These are phyloP conservation scores for Glaucidium brasilianum DNA, from an alignment of 2,113 vertebrate genomes.

Conservation along the genomic window DNA sequence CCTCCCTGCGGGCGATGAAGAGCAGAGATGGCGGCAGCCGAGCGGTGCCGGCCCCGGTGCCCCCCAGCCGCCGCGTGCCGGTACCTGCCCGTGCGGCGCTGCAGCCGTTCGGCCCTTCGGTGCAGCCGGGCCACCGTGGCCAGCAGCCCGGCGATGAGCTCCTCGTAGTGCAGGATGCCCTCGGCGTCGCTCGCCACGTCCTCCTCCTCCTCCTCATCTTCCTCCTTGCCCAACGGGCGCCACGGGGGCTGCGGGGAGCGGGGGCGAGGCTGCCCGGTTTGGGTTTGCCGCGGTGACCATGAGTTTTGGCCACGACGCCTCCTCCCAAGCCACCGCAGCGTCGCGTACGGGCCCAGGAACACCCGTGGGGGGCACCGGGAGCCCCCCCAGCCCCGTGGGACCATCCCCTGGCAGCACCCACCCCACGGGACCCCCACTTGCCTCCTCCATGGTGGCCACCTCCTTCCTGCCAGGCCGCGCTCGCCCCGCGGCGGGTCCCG, in stretches of 20 bases:
- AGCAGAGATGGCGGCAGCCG: neutral
- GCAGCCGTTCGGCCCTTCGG: conserved; percentile 70
- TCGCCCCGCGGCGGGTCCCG: fast-evolving
- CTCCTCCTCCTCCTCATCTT: neutral
- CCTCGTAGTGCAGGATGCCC: conserved; percentile 63
- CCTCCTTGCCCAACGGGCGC: neutral
- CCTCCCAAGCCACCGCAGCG: no score
- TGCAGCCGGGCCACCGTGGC: conserved; percentile 68
- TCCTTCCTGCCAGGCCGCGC: fast-evolving
- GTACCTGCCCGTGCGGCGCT: neutral
- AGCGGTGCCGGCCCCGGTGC: fast-evolving
- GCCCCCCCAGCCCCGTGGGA: fast-evolving
- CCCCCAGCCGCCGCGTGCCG: fast-evolving
- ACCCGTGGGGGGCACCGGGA: neutral
- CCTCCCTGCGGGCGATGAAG: conserved; percentile 32
- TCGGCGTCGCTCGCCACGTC: neutral
- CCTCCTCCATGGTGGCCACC: neutral
- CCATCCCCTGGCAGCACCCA: neutral
- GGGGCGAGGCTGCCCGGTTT: neutral
- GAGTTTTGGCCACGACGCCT: neutral
- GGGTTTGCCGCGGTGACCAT: no score
- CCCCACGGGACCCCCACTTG: neutral
- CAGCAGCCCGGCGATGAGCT: conserved; percentile 58
- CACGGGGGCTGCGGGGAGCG: neutral
- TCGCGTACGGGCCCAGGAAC: no score